A percentile compares a stretch with the other conserved stretches of the same genome.
These are phyloP conservation scores for Leptinotarsa peninsularis DNA, from an alignment of 2,888 invertebrate species.

Conservation along the genomic window DNA sequence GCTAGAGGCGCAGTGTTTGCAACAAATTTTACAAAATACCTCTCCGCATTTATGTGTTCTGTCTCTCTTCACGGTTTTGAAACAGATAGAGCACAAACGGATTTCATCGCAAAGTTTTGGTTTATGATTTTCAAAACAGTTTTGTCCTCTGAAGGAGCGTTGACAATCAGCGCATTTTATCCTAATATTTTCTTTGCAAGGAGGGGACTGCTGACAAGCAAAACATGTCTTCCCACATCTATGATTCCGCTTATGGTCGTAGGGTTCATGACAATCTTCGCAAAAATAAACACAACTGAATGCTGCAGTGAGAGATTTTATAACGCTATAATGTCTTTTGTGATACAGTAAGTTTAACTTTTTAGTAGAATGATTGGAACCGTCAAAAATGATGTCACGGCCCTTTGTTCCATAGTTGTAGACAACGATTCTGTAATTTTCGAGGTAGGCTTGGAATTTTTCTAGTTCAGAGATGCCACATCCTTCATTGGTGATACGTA, in stretches of 20 bases:
- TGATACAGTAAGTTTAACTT: conserved; percentile 33
- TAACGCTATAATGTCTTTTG: conserved; percentile 37
- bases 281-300: conserved; percentile 40
- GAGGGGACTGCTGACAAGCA: background rate
- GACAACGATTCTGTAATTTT: background rate
- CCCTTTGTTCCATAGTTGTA: background rate
- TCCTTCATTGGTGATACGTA: background rate
- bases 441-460: background rate
- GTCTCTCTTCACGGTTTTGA: background rate
- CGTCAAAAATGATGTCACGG: background rate
- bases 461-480: background rate
- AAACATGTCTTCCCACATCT: conserved; percentile 22
- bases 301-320: conserved; percentile 36
- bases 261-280: conserved; percentile 36
- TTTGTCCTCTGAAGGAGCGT: background rate
- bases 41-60: background rate
- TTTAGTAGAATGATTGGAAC: background rate
- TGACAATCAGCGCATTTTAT: conserved; percentile 18
- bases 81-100: background rate
- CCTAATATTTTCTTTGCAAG: background rate
- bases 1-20: background rate
- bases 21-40: background rate
- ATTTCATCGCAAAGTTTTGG: background rate
- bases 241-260: conserved; percentile 31
- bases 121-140: conserved; percentile 4